Evolutionary conservation across 2,888 invertebrate genomes (phyloP), one percentile per base, ranked within the genome.

Genomic region (Blastobasis adustella): DNA sequence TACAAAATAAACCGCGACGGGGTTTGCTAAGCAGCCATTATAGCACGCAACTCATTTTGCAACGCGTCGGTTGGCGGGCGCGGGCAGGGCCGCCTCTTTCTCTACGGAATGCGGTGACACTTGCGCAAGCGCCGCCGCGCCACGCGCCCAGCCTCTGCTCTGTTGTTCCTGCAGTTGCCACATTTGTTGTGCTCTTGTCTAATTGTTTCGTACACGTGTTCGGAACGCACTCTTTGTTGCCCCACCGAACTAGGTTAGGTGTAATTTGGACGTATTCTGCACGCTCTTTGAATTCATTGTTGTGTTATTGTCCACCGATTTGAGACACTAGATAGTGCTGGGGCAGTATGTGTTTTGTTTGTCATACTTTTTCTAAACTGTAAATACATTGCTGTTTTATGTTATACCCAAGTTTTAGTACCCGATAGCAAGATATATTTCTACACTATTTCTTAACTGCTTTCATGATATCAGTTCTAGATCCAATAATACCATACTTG

Each of bases 11-110:
- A 61, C 67, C 63, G 61, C 70, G 58, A 68, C 59, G 67, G 71
- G 70, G 70, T 78, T 78, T 77, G 73, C 73, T 69, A 76, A 80
- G 73, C 69, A 60, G 68, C 63, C 59, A 65, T 73, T 76, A 73
- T 71, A 65, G 72, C 67, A 63, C 60, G 69, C 65, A 63, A 63
- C 54, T 50, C 49, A 66, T 82, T 76, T 81, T 69, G 76, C 73
- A 79, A 85, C 55, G 57, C 58, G 70, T 72, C 63, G 66, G 73
- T 71, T 43, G 23, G 45, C 49, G 48, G 48, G 23, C 69, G 63
- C 63, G 66, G 73, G 66, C 74, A 79, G 74, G 76, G 75, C 77
- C 73, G 71, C 67, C 46, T 84, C 80, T 84, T 81, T 82, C 82
- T 79, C 76, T 64, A 57, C 65, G 71, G 79, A 79, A 83, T 79